Conservation (phyloP, 2,113 vertebrate species). For the Perccottus glenii region DNA sequence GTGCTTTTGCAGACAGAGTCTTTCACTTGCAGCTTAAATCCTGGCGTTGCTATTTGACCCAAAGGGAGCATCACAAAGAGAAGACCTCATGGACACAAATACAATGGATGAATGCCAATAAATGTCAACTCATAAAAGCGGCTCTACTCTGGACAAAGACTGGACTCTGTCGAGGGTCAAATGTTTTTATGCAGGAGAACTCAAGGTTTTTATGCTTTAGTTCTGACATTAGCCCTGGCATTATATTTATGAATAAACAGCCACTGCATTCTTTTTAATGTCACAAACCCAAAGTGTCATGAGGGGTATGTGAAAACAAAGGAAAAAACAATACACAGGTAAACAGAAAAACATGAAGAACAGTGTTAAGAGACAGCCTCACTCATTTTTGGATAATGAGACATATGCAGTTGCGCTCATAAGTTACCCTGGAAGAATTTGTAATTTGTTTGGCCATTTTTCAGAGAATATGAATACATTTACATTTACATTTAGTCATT, state of each 20-base stretch:
- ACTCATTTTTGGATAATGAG: too few species aligned
- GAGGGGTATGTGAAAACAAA: neutral
- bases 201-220: too few species aligned
- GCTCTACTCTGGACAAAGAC: neutral
- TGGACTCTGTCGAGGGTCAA: neutral
- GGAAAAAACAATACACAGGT: too few species aligned
- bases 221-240: neutral
- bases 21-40: neutral
- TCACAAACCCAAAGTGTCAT: neutral
- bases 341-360: too few species aligned
- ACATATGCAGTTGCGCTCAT: too few species aligned
- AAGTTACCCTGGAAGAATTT: too few species aligned
- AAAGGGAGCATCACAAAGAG: neutral
- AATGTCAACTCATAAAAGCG: conserved; percentile 2
- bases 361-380: too few species aligned
- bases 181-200: neutral
- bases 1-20: neutral
- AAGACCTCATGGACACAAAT: neutral
- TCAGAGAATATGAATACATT: too few species aligned
- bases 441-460: too few species aligned
- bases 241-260: neutral
- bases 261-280: neutral
- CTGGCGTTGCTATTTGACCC: neutral
- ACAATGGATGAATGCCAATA: neutral
- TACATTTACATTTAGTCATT: too few species aligned